phyloP scores from a whole-genome alignment of 1,140 invertebrate genomes.

The Leptopilina clavipes region DNA sequence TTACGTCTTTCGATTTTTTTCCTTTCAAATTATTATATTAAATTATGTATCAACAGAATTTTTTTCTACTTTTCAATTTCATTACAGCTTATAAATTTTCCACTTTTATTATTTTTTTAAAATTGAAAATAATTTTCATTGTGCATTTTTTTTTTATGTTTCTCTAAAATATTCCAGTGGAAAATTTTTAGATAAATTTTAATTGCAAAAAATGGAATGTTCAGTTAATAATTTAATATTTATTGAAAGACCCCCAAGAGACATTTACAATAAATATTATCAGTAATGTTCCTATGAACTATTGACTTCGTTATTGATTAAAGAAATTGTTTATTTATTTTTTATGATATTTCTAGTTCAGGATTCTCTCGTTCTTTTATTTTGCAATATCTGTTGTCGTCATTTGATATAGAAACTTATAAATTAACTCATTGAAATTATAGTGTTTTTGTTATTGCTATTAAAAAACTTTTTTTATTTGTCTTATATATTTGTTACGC shows the following conservation, averaged over 20 bases:
- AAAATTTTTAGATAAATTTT: not conserved
- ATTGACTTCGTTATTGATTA: slow-evolving; percentile 60
- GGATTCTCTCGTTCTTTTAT: slow-evolving; percentile 47
- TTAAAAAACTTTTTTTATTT: no score
- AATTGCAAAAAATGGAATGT: not conserved
- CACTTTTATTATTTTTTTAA: slow-evolving; percentile 11
- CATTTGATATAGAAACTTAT: slow-evolving; percentile 40
- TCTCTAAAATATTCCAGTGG: no score
- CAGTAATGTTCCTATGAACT: slow-evolving; percentile 64
- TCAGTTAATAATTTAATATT: not conserved
- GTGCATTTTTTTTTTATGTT: no score
- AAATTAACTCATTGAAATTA: not conserved
- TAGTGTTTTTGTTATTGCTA: no score
- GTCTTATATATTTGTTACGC: no score
- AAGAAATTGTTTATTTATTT: slow-evolving; percentile 45
- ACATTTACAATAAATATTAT: slow-evolving; percentile 58
- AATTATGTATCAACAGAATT: no score
- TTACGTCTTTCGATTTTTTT: not conserved
- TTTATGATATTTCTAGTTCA: not conserved
- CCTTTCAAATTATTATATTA: no score
- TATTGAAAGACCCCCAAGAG: slow-evolving; percentile 59
- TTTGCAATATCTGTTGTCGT: slow-evolving; percentile 62
- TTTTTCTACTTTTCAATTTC: no score
- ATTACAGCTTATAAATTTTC: no score
- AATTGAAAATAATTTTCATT: no score